Base-by-base conservation (phyloP, 2,797 vertebrate genomes). In the Syngnathus rostellatus region DNA sequence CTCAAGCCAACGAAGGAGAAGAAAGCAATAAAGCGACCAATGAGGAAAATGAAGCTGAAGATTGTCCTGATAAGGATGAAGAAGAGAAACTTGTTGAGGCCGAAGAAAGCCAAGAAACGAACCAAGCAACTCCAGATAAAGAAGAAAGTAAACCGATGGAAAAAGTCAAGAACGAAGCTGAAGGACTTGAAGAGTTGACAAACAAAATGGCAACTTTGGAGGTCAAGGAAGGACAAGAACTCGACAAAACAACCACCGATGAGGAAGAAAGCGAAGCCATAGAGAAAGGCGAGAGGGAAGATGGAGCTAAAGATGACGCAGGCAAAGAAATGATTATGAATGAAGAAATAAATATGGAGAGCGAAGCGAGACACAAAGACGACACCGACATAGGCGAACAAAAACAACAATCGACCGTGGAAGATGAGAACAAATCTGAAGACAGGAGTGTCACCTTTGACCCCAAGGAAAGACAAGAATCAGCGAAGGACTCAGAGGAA, bases 351-450 rank as follows among this genome's bases (percentile, higher is more conserved):
- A 4, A 31, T 31, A 31, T 3, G 31, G 31, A 31, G 31, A 31
- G 31, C 0, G 31, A 31, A 31, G 31, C 3, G 3, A 31, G 31
- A 31, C 3, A 31, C 31, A 31, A 31, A 31, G 31, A 31, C 3
- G 31, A 31, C 3, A 31, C 31, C 3, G 31, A 31, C 31, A 31
- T 2, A 31, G 31, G 31, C 31, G 31, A 31, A 31, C 31, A 31
- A 31, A 31, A 31, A 31, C 2, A 31, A 31, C 31, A 31, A 31
- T 31, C 31, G 31, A 31, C 31, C 31, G 31, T 31, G 2, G 43
- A 23, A 39, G 63, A 53, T 10, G 62, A 60, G 50, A 69, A 74
- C 63, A 67, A 74, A 61, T 63, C 0, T 21, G 65, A 84, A 3
- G 63, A 46, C 64, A 64, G 65, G 45, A 39, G 40, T 14, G 25